Base-by-base conservation (phyloP, 2,888 invertebrate genomes). In the Microctonus aethiopoides region DNA sequence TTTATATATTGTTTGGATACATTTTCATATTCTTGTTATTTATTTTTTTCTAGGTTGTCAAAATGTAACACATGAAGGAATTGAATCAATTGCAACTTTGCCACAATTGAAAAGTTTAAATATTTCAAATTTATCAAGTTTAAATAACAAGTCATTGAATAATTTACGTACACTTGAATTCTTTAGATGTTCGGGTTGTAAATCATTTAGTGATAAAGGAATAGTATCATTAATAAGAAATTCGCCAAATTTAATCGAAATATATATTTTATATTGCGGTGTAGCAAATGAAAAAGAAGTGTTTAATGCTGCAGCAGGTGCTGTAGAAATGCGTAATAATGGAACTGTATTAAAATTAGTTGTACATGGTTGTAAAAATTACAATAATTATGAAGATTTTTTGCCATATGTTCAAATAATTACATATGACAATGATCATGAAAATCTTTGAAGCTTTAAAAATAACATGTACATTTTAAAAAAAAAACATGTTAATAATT, bases 271-370 rank as follows among this genome's bases (percentile, higher is more conserved):
- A 16, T 22, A 60, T 60, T 60, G 60, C 26, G 10, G 16, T 34
- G 11, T 60, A 39, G 10, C 9, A 11, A 60, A 60, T 36, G 20
- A 34, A 6, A 34, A 20, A 22, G 60, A 60, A 24, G 39, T 36
- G 36, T 36, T 60, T 20, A 60, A 60, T 39, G 60, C 60, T 36
- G 60, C 60, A 2, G 60, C 60, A 9, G 60, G 36, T 10, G 60
- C 60, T 11, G 13, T 60, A 5, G 60, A 60, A 24, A 34, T 20
- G 34, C 34, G 60, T 2, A n/a, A 36, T 39, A 22, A 60, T 36
- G 60, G 16, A 11, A 36, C 34, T 2, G 36, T 36, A 6, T 20
- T 60, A 9, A 36, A 22, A 22, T 22, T 60, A 11, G 36, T 60
- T 16, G 10, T 60, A 22, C 16, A 60, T 22, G 13, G 34, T 59